Base-by-base conservation (phyloP, 1,140 invertebrate species). In the Rhopalosiphum maidis region DNA sequence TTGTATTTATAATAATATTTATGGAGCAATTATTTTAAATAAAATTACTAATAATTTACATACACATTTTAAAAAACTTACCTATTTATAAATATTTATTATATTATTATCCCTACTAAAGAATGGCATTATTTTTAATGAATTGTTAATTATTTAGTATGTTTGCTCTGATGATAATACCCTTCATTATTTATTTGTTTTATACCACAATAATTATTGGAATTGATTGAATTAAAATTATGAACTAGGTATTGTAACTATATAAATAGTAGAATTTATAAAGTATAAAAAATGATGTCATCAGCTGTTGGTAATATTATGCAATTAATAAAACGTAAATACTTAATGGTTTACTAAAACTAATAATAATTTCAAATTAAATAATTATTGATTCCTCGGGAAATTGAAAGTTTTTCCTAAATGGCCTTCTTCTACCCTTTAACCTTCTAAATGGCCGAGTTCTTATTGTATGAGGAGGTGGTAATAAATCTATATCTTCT, bases 371-470 rank as follows among this genome's bases (percentile, higher is more conserved):
- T 88, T 90, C 18, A 23, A 9, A 91, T 83, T 91, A 91, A 93
- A 93, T 43, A 43, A 93, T 30, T 86, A 93, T 86, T 86, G 91
- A 46, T 85, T 93, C 91, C 0, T 48, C 48, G 18, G 91, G 91
- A 86, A 93, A 93, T 85, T 93, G 91, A 83, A 93, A 93, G 86
- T 93, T 37, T 93, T 30, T 37, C 22, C 91, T 93, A 37, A 54
- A 93, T 8, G 91, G 91, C n/a, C 91, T 93, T 55, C 91, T 83
- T 54, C 77, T 86, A 85, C 43, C n/a, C 48, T 93, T 93, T 41
- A 51, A 37, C 21, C 91, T 86, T 85, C 91, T 93, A 30, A 30
- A 55, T 41, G 91, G 91, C 86, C 91, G 21, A 55, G 68, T 3
- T 55, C 91, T 41, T 51, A 54, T 55, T 9, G 41, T 9, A 54